These are phyloP conservation scores for Enteromius fasciolatus DNA, from an alignment of 2,797 vertebrate species.

Conservation along the genomic window DNA sequence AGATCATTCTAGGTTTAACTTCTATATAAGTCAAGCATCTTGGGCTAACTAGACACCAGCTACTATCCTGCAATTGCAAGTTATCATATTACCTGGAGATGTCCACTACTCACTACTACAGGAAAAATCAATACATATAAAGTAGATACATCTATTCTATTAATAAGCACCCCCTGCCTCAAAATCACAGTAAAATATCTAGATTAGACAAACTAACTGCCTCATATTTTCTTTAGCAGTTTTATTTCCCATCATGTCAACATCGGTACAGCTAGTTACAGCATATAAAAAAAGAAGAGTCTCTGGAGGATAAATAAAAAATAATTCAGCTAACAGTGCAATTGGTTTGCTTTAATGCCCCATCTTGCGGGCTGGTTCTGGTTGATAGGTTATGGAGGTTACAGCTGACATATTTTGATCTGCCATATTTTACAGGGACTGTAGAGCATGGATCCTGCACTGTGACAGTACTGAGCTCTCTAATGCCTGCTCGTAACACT, in stretches of 20 bases:
- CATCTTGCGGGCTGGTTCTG: not conserved
- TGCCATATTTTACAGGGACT: not conserved
- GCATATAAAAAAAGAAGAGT: not conserved
- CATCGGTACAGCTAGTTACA: not conserved
- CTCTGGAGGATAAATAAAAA: not conserved
- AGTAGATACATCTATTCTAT: not conserved
- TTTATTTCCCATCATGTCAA: not conserved
- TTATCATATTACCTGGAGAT: not conserved
- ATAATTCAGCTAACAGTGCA: not conserved
- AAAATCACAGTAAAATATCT: not conserved
- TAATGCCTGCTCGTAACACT: not conserved
- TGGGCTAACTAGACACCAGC: too few relatives aligned
- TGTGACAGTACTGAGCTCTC: not conserved
- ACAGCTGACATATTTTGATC: not conserved
- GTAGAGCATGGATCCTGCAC: not conserved
- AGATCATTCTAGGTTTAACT: not conserved
- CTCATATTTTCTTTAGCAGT: not conserved
- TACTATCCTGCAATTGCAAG: not conserved
- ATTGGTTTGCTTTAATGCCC: not conserved
- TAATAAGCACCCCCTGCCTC: not conserved
- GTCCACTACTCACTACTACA: not conserved
- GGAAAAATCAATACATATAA: not conserved
- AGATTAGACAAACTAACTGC: not conserved
- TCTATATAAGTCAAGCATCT: too few relatives aligned
- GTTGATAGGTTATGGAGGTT: not conserved